Evolutionary conservation across 2,797 vertebrate genomes (phyloP).

Genomic region (Paratrypauchen microcephalus): DNA sequence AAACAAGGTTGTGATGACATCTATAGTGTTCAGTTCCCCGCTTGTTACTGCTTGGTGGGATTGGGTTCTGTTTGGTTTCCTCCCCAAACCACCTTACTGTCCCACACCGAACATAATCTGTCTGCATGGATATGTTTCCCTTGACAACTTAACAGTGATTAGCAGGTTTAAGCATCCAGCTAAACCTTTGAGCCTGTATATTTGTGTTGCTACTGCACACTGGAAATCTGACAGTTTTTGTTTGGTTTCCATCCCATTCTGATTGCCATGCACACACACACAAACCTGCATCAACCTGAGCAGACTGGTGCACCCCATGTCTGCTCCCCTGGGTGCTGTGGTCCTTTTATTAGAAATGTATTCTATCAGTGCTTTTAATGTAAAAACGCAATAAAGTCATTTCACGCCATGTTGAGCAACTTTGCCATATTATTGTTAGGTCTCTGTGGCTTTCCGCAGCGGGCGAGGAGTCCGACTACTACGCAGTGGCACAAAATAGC

Average conservation of each 20-base stretch:
- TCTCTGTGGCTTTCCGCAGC: constrained; percentile 65
- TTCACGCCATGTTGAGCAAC: constrained; percentile 83
- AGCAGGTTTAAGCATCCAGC: constrained; percentile 12
- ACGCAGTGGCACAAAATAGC: constrained; percentile 28
- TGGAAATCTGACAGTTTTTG: constrained; percentile 56
- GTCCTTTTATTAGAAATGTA: constrained; percentile 79
- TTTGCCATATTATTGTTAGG: constrained; percentile 76
- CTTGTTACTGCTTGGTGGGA: not conserved
- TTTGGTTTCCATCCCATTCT: constrained; percentile 55
- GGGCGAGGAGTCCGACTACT: constrained; percentile 40
- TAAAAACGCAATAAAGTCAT: constrained; percentile 83
- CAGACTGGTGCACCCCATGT: constrained; percentile 69
- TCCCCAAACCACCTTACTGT: constrained; percentile 1
- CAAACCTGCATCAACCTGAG: constrained; percentile 43
- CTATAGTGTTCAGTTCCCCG: not conserved
- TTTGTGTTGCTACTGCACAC: constrained; percentile 18
- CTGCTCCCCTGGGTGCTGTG: constrained; percentile 66
- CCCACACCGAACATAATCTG: constrained; percentile 32
- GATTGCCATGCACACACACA: constrained; percentile 44
- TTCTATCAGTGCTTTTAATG: constrained; percentile 81
- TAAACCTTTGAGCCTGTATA: constrained; percentile 8
- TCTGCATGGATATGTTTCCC: constrained; percentile 18
- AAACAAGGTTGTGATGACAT: not conserved
- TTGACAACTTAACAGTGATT: constrained; percentile 29
- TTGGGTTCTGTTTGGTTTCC: constrained; percentile 23